Conservation (phyloP, 2,797 vertebrate genomes). For the Scolopax bukidnonensis region DNA sequence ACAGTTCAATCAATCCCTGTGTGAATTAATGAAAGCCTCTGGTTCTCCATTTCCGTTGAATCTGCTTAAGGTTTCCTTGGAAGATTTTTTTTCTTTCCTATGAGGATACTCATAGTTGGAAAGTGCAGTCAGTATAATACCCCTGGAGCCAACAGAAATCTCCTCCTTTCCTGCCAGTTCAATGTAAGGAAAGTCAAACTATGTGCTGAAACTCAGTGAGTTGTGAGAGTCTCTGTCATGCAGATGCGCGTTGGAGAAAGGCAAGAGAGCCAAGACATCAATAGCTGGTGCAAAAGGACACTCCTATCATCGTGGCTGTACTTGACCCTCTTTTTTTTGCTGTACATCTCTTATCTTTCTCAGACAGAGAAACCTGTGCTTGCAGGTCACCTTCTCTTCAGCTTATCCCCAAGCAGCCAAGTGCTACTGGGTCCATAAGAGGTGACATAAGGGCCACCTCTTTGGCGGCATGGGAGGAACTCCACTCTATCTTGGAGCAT, state of each 20-base stretch:
- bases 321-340: background rate
- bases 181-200: background rate
- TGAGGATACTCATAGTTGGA: background rate
- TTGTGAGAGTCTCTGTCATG: background rate
- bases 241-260: background rate
- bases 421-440: background rate
- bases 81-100: background rate
- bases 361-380: background rate
- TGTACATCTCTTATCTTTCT: background rate
- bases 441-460: background rate
- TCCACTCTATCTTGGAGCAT: fast-evolving
- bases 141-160: background rate
- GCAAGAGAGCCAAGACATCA: background rate
- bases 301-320: background rate
- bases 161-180: background rate
- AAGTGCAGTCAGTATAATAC: background rate
- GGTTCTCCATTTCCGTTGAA: background rate
- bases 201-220: background rate
- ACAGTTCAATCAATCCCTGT: background rate
- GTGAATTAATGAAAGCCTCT: background rate
- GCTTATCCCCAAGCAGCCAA: background rate
- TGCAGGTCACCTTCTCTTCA: background rate
- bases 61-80: background rate
- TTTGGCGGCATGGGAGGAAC: background rate
- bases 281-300: background rate